Percentiles rank a stretch among this genome's conserved stretches.
phyloP scores from a whole-genome alignment of 2,113 vertebrate genomes.

The Oryzias javanicus region DNA sequence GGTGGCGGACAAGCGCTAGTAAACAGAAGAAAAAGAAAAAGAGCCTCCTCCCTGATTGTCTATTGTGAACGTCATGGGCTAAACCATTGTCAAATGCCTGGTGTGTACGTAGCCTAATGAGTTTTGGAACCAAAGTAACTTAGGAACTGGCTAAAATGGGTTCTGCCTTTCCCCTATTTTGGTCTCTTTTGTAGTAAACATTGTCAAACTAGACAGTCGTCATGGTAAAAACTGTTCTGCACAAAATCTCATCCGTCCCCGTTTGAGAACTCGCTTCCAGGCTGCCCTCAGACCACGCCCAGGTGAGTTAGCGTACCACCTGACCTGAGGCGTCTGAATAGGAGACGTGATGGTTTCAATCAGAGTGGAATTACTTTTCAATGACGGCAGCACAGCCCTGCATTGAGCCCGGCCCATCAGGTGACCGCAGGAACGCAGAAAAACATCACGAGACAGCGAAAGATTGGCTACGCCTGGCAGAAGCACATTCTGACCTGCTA shows the following conservation, averaged over 20 bases:
- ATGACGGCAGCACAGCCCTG: constrained; percentile 69
- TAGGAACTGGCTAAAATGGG: too few species aligned
- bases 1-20: too few species aligned
- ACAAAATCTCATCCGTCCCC: not conserved
- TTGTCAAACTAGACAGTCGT: not conserved
- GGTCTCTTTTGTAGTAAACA: too few species aligned
- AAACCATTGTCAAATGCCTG: too few species aligned
- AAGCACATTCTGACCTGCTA: constrained; percentile 58
- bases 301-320: constrained; percentile 26
- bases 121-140: too few species aligned
- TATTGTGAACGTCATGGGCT: too few species aligned
- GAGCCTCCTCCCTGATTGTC: too few species aligned
- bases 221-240: not conserved
- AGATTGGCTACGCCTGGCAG: constrained; percentile 60
- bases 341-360: constrained; percentile 65
- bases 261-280: not conserved
- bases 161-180: too few species aligned
- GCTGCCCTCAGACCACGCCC: not conserved
- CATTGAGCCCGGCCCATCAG: constrained; percentile 77
- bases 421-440: constrained; percentile 80
- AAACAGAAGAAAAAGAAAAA: too few species aligned
- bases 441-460: constrained; percentile 76
- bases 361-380: constrained; percentile 60
- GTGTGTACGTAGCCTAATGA: too few species aligned
- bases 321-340: constrained; percentile 49